phyloP scores from a whole-genome alignment of 2,888 invertebrate species.

The Cetonia aurata region DNA sequence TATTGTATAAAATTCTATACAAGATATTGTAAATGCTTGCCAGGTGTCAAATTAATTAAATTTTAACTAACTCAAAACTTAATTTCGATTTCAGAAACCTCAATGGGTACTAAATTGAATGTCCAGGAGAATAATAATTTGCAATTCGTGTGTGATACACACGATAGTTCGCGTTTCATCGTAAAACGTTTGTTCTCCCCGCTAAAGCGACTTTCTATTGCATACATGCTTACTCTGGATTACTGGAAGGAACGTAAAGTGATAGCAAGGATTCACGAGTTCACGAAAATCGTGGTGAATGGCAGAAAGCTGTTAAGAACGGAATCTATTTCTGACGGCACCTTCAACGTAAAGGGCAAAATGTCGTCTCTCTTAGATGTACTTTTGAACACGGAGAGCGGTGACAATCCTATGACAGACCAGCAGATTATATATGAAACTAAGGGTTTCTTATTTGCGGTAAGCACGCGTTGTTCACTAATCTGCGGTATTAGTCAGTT shows the following conservation, averaged over 20 bases:
- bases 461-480: background rate
- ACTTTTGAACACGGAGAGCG: too few species aligned
- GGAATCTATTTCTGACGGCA: background rate
- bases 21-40: too few species aligned
- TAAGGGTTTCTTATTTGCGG: too few species aligned
- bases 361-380: too few species aligned
- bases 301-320: too few species aligned
- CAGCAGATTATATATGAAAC: too few species aligned
- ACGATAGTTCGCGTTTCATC: constrained; percentile 64
- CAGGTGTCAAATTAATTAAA: too few species aligned
- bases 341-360: background rate
- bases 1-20: too few species aligned
- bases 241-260: constrained; percentile 71
- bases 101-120: constrained; percentile 84
- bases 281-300: constrained; percentile 66
- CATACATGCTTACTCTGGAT: constrained; percentile 70
- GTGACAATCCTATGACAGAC: too few species aligned
- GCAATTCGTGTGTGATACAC: constrained; percentile 79
- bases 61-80: background rate
- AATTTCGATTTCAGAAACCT: constrained; percentile 74
- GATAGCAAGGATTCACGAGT: constrained; percentile 68
- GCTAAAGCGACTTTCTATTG: constrained; percentile 67
- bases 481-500: too few species aligned
- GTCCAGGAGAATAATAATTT: constrained; percentile 78
- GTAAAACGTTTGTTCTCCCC: constrained; percentile 60